Evolutionary conservation across 2,888 invertebrate species (phyloP).

Genomic region (Lobophora halterata): DNA sequence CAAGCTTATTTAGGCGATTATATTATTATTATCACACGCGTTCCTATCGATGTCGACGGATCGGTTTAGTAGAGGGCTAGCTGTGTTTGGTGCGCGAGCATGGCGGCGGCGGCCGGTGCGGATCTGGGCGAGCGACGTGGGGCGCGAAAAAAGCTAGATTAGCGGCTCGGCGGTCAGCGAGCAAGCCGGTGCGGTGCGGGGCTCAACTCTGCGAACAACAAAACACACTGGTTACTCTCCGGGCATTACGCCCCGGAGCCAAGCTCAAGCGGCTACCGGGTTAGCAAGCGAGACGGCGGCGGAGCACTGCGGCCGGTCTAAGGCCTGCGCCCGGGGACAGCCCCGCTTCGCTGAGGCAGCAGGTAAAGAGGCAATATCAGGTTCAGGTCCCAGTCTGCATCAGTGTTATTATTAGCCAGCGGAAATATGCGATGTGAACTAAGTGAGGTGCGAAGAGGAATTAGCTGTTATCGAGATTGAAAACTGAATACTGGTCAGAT

Average conservation of each 20-base stretch:
- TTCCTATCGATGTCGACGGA: conserved; percentile 77
- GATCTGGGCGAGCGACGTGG: conserved; percentile 71
- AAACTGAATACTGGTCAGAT: conserved; percentile 39
- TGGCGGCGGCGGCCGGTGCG: conserved; percentile 70
- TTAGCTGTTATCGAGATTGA: conserved; percentile 47
- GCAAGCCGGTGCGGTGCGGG: conserved; percentile 79
- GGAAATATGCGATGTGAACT: conserved; percentile 44
- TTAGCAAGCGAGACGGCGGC: conserved; percentile 65
- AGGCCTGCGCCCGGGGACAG: conserved; percentile 48
- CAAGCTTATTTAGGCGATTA: conserved; percentile 79
- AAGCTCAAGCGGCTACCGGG: conserved; percentile 79
- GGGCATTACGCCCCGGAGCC: conserved; percentile 73
- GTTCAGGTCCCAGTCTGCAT: conserved; percentile 40
- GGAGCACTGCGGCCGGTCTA: conserved; percentile 54
- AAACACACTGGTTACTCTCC: conserved; percentile 80
- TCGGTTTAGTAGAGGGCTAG: conserved; percentile 78
- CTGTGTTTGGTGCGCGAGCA: conserved; percentile 78
- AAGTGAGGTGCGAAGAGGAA: conserved; percentile 49
- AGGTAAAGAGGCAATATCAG: conserved; percentile 46
- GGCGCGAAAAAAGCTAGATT: conserved; percentile 79
- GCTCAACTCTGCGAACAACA: conserved; percentile 81
- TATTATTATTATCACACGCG: conserved; percentile 76
- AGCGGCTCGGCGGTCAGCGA: conserved; percentile 80
- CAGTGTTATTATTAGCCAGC: conserved; percentile 55
- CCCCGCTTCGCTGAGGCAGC: conserved; percentile 36